Evolutionary conservation across 2,888 invertebrate genomes (phyloP).

Genomic region (Hydrotaea cyrtoneurina): DNA sequence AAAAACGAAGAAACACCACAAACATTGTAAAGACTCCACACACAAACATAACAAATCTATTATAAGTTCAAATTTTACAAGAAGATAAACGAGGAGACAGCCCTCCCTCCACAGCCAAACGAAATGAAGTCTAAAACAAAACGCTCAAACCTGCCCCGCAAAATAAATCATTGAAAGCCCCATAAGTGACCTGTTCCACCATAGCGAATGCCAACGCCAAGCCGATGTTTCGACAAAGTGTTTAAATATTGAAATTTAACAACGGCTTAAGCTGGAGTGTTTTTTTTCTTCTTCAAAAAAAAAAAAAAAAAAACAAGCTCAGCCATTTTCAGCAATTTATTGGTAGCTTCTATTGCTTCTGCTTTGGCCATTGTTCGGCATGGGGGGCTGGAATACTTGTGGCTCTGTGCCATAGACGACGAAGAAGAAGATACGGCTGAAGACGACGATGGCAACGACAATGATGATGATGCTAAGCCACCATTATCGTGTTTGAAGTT

Average conservation of each 20-base stretch:
- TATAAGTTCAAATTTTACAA: slow-evolving; percentile 61
- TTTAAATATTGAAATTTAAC: slow-evolving; percentile 20
- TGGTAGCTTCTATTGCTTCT: slow-evolving; percentile 22
- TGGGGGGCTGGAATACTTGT: not conserved
- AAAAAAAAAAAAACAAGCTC: not conserved
- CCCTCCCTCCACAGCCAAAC: slow-evolving; percentile 51
- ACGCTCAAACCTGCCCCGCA: not conserved
- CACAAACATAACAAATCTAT: slow-evolving; percentile 39
- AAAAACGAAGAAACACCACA: not conserved
- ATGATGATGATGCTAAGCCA: not conserved
- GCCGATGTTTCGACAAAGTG: slow-evolving; percentile 1
- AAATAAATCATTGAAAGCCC: not conserved
- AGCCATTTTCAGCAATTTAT: slow-evolving; percentile 10
- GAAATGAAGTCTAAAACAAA: not conserved
- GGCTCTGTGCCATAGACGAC: not conserved
- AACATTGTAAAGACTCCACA: not conserved
- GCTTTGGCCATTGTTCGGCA: not conserved
- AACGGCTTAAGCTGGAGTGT: not conserved
- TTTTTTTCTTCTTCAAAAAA: not conserved
- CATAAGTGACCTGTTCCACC: slow-evolving; percentile 17
- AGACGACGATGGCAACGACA: too few species aligned
- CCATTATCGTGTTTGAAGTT: slow-evolving; percentile 12
- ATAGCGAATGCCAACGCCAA: not conserved
- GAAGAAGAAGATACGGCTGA: not conserved
- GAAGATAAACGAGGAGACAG: slow-evolving; percentile 49